These are phyloP conservation scores for Plagodis pulveraria DNA, from an alignment of 2,888 invertebrate species.

Conservation along the genomic window DNA sequence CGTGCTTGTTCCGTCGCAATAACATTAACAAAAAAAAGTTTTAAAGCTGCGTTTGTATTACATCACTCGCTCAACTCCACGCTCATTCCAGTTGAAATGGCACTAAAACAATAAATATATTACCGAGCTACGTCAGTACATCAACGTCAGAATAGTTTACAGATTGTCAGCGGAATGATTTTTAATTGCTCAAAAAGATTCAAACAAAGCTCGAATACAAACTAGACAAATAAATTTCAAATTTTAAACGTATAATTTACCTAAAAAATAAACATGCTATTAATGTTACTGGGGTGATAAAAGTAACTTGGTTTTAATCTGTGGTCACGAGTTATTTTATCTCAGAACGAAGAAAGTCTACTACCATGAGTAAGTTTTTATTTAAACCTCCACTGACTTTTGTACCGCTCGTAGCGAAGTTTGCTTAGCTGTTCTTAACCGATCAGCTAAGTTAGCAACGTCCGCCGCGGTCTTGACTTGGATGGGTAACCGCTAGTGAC, in stretches of 20 bases:
- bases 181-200: conserved; percentile 63
- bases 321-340: no score
- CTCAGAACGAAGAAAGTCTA: no score
- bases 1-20: no score
- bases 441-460: no score
- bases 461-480: no score
- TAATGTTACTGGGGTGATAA: conserved; percentile 11
- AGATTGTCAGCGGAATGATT: conserved; percentile 58
- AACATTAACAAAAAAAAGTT: conserved; percentile 10
- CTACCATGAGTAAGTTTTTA: no score
- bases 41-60: conserved; percentile 19
- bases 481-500: no score
- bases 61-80: conserved; percentile 21
- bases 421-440: no score
- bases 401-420: no score
- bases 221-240: conserved; percentile 38
- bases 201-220: conserved; percentile 40
- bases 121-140: conserved; percentile 40
- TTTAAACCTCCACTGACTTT: no score
- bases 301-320: no score
- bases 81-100: conserved; percentile 30
- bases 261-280: conserved; percentile 10
- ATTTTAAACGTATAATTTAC: conserved; percentile 23
- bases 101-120: conserved; percentile 49
- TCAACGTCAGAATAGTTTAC: conserved; percentile 66